Evolutionary conservation across 2,888 invertebrate species (phyloP).

Genomic region (Gymnosoma rotundatum): DNA sequence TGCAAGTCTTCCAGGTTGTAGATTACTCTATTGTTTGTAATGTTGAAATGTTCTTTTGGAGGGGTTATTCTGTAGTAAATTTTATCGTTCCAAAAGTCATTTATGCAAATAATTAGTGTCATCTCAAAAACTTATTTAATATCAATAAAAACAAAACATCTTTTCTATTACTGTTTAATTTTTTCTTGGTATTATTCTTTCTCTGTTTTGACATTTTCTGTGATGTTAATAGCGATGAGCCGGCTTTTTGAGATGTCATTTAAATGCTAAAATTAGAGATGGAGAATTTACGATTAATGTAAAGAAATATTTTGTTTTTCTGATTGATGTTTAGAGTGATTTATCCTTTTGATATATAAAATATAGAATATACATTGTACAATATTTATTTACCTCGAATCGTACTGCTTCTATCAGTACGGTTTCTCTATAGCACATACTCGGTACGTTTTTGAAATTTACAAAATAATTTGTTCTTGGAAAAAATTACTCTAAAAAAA

Average conservation of each 20-base stretch:
- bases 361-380: too few relatives aligned
- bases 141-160: conserved; percentile 22
- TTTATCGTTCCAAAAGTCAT: conserved; percentile 75
- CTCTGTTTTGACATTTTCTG: conserved; percentile 5
- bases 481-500: too few relatives aligned
- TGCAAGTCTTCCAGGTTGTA: conserved; percentile 34
- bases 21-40: conserved; percentile 16
- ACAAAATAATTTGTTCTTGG: too few relatives aligned
- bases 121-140: conserved; percentile 65
- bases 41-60: conserved; percentile 24
- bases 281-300: background rate
- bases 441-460: too few relatives aligned
- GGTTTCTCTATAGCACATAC: too few relatives aligned
- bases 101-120: conserved; percentile 76
- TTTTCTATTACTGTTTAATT: conserved; percentile 25
- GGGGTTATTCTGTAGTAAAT: conserved; percentile 72
- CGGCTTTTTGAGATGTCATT: conserved; percentile 13
- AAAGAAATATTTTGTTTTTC: too few relatives aligned
- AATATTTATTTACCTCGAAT: too few relatives aligned
- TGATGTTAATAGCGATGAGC: conserved; percentile 15
- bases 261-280: background rate
- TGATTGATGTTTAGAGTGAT: too few relatives aligned
- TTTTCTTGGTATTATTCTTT: background rate
- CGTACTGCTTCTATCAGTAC: too few relatives aligned
- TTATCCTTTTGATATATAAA: too few relatives aligned